A percentile compares a stretch with the other conserved stretches of the same genome.
These are phyloP conservation scores for Octomys mimax DNA, from an alignment of 2,797 vertebrate species.

Conservation along the genomic window DNA sequence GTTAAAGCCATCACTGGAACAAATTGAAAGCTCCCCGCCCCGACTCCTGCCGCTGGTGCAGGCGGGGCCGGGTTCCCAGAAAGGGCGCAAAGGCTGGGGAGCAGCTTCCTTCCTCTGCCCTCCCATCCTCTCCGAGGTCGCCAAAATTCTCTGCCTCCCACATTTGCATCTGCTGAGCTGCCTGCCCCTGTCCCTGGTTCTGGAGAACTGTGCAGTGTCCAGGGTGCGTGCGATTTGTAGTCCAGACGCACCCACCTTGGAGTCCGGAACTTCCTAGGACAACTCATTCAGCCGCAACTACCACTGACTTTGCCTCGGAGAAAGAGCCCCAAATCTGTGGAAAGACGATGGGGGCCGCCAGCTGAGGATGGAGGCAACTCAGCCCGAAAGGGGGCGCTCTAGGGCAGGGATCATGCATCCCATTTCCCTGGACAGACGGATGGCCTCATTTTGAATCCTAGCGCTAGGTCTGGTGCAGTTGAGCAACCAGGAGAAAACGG, in stretches of 20 bases:
- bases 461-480: not conserved
- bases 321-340: not conserved
- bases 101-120: not conserved
- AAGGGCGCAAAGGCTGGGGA: rapidly evolving
- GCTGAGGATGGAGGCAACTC: not conserved
- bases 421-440: not conserved
- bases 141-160: not conserved
- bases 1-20: conserved; percentile 90
- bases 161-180: not conserved
- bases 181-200: not conserved
- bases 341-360: not conserved
- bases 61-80: conserved; percentile 48
- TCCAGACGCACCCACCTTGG: not conserved
- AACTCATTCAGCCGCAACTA: not conserved
- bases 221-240: not conserved
- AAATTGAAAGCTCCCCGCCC: conserved; percentile 92
- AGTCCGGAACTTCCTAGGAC: not conserved
- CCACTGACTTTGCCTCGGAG: not conserved
- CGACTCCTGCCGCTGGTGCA: conserved; percentile 84
- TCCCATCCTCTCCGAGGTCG: not conserved
- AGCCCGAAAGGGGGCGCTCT: conserved; percentile 68
- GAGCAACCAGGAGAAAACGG: not conserved
- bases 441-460: not conserved
- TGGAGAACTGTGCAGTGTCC: not conserved
- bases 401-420: not conserved